Evolutionary conservation across 2,888 invertebrate species (phyloP), one percentile per base, ranked within the genome.

Genomic region (Drosophila peninsularis): DNA sequence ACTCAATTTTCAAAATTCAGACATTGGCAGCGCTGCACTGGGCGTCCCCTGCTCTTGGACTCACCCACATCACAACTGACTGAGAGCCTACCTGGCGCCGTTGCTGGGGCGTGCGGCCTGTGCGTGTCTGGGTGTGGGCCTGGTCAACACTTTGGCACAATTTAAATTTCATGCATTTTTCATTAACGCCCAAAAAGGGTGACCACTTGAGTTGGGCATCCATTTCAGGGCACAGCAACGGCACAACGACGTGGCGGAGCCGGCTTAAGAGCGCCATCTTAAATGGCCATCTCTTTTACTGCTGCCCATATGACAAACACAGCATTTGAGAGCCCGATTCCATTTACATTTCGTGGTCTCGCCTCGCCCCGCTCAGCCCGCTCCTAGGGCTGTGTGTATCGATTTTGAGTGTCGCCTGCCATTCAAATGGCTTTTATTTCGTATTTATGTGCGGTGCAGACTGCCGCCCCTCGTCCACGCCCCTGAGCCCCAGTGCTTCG

Each of bases 111-210:
- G 6, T 1, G 39, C 10, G 10, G 30, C 21, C 5, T 41, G 32
- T 52, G 41, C 30, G 47, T 47, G 17, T 10, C n/a, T 37, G 45
- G 27, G 27, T 37, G 42, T 21, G 41, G 14, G 44, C 27, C 75
- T 75, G 75, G 71, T 68, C 82, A 72, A 78, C 75, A 85, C 74
- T 78, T 86, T 80, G 78, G 76, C 81, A 78, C 86, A 86, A 90
- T 91, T 91, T 87, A 91, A 89, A 90, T 89, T 91, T 90, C 90
- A 91, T 91, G 90, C 88, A 91, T 91, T 88, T 90, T 90, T 88
- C 89, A 90, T 90, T 83, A 89, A 82, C 87, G 77, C 74, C 78
- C 6, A 68, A 74, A 78, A 81, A 67, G 69, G 69, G 61, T 75
- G 67, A 73, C 65, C 80, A 78, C 64, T 80, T 63, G 71, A 70